These are phyloP conservation scores for Candoia aspera DNA, from an alignment of 2,113 vertebrate genomes.

Conservation along the genomic window DNA sequence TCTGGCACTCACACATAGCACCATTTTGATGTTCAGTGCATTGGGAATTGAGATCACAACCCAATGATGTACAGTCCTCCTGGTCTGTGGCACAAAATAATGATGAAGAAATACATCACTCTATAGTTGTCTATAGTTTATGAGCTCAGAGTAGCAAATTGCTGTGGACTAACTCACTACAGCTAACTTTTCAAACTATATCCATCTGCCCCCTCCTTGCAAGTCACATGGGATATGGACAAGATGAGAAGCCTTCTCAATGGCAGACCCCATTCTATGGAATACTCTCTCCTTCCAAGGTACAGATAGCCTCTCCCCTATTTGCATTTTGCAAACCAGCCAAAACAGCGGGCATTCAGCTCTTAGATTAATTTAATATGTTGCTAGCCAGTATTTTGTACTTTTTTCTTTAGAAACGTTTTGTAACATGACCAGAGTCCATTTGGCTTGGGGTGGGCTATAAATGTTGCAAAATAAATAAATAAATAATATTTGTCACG, in stretches of 20 bases:
- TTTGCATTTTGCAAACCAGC: background rate
- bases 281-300: background rate
- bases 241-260: background rate
- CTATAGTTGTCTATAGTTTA: conserved; percentile 11
- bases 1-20: conserved; percentile 78
- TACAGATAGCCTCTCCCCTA: background rate
- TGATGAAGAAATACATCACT: background rate
- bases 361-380: background rate
- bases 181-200: background rate
- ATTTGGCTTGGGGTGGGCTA: background rate
- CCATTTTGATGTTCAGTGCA: conserved; percentile 75
- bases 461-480: background rate
- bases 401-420: background rate
- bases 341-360: background rate
- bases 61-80: conserved; percentile 75
- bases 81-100: conserved; percentile 73
- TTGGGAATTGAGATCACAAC: conserved; percentile 77
- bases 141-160: background rate
- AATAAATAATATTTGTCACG: background rate
- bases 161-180: background rate
- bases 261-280: background rate
- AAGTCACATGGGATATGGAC: background rate
- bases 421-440: background rate
- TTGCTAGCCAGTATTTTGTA: background rate
- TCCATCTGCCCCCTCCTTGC: background rate